Conservation (phyloP, 2,888 invertebrate genomes). For the Sinopyrophorus schimmeli region DNA sequence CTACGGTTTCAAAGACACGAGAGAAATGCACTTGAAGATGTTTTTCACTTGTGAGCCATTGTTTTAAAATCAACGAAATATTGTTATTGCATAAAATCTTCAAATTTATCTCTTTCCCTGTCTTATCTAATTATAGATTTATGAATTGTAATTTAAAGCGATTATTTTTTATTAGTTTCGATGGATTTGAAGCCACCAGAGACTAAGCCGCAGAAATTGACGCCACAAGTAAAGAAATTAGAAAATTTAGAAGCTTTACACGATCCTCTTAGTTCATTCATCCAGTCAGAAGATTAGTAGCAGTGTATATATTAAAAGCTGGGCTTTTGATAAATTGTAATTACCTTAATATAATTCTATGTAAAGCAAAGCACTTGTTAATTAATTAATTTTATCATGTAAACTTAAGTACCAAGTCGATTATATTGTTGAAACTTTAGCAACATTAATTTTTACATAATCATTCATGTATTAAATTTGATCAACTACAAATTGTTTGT, state of each 20-base stretch:
- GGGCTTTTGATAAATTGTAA: no score
- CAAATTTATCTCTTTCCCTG: neutral
- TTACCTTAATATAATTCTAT: no score
- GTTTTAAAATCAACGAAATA: neutral
- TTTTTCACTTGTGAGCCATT: neutral
- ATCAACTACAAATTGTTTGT: no score
- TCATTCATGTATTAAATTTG: no score
- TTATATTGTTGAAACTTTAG: no score
- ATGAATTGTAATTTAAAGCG: neutral
- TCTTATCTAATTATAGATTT: constrained; percentile 1
- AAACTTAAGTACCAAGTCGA: no score
- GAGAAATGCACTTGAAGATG: constrained; percentile 13
- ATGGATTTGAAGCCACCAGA: constrained; percentile 20
- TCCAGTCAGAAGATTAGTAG: no score
- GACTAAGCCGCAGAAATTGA: constrained; percentile 38
- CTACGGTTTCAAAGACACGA: no score
- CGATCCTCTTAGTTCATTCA: constrained; percentile 43
- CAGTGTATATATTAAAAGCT: no score
- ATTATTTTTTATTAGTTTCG: constrained; percentile 1
- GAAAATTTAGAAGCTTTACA: constrained; percentile 44
- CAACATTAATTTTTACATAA: no score
- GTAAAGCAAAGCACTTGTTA: no score
- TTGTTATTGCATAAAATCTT: neutral
- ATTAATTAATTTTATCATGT: no score
- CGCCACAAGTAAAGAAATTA: constrained; percentile 42